These are phyloP conservation scores for Anguilla megastoma DNA, from an alignment of 2,797 vertebrate species.

Conservation along the genomic window DNA sequence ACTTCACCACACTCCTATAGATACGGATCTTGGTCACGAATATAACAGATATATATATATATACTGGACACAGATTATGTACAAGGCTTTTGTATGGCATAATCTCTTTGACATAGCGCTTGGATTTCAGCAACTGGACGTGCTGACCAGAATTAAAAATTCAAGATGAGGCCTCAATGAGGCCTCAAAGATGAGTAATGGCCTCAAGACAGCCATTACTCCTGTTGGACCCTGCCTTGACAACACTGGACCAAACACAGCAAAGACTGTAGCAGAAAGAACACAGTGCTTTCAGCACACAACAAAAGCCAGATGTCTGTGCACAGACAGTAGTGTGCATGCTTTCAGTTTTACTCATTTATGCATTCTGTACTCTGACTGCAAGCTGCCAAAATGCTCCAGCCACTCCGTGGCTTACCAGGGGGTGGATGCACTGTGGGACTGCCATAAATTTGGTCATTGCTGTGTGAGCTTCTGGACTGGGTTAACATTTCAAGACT, in stretches of 20 bases:
- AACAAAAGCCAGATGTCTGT: not conserved
- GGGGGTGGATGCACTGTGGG: no score
- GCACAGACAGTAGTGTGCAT: not conserved
- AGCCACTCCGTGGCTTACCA: no score
- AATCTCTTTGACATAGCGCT: not conserved
- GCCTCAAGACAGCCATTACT: not conserved
- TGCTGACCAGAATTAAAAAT: not conserved
- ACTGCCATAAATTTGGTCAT: no score
- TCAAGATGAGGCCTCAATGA: not conserved
- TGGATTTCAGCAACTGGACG: not conserved
- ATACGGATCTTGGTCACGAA: not conserved
- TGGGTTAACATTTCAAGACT: no score
- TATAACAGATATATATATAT: not conserved
- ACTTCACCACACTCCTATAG: not conserved
- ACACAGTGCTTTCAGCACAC: not conserved
- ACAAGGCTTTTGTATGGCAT: not conserved
- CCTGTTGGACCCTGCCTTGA: not conserved
- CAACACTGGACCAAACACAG: not conserved
- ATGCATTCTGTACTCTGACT: not conserved
- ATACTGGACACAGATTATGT: not conserved
- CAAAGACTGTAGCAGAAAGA: not conserved
- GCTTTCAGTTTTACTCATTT: not conserved
- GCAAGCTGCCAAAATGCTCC: not conserved
- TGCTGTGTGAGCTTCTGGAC: no score
- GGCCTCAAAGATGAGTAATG: no score